Evolutionary conservation across 2,113 vertebrate species (phyloP).

Genomic region (rabbit (Oryctolagus cuniculus)): mOryCun1.1 NC_091452.1:10090001-10090500

Average conservation of each 20-base stretch:
- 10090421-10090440: fast-evolving
- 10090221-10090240: not conserved
- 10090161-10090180: not conserved
- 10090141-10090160: not conserved
- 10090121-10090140: fast-evolving
- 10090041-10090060: fast-evolving
- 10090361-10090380: not conserved
- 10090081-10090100: not conserved
- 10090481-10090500: no score
- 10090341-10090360: not conserved
- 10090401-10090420: not conserved
- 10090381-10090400: not conserved
- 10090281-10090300: fast-evolving
- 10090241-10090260: fast-evolving
- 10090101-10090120: not conserved
- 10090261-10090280: not conserved
- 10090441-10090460: fast-evolving
- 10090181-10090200: not conserved
- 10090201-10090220: no score
- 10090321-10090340: not conserved
- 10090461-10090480: not conserved
- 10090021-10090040: fast-evolving
- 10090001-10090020: not conserved
- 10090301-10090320: not conserved
- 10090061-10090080: not conserved